Evolutionary conservation across 2,797 vertebrate genomes (phyloP), one percentile per base, ranked within the genome.

Genomic region (Brachymystax lenok): DNA sequence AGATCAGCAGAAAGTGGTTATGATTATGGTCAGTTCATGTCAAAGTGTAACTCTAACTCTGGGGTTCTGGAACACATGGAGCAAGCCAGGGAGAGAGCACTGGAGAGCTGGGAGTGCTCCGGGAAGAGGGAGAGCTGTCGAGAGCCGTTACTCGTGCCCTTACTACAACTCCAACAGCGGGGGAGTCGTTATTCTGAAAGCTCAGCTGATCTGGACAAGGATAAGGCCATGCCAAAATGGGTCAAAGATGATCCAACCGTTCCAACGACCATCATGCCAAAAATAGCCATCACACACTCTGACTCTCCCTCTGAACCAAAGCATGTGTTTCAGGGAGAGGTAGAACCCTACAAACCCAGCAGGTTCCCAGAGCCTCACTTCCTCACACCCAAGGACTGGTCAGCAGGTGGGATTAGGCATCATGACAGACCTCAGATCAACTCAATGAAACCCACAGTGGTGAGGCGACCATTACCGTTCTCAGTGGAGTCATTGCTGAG

Each of bases 401-500:
- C 83, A 19, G n/a, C 80, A 13, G 59, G 59, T 10, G 69, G 84
- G 80, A 3, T 74, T 73, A 30, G 51, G 64, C 21, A 24, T 63
- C 84, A 74, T 51, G 46, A 74, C 52, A 76, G 71, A 51, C 80
- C 86, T 82, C 85, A 79, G 8, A 73, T 75, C 21, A 79, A 84
- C 88, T 83, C 89, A 24, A 78, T 71, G 74, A 92, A 92, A 84
- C 87, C 88, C 74, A 80, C 86, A 0, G 71, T 84, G 35, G 85
- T 87, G 79, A 63, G 21, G 59, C 90, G 85, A 79, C 92, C 87
- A 16, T 87, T 93, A 80, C 91, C 75, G 1, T 95, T 96, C 89
- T 94, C 93, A 75, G 73, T 92, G 21, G 92, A 95, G 87, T 92
- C 92, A 50, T 76, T 95, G 83, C 89, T 95, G 76, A 95, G 92